Evolutionary conservation across 2,113 vertebrate genomes (phyloP), one percentile per base, ranked within the genome.

Genomic region (Eleginops maclovinus): DNA sequence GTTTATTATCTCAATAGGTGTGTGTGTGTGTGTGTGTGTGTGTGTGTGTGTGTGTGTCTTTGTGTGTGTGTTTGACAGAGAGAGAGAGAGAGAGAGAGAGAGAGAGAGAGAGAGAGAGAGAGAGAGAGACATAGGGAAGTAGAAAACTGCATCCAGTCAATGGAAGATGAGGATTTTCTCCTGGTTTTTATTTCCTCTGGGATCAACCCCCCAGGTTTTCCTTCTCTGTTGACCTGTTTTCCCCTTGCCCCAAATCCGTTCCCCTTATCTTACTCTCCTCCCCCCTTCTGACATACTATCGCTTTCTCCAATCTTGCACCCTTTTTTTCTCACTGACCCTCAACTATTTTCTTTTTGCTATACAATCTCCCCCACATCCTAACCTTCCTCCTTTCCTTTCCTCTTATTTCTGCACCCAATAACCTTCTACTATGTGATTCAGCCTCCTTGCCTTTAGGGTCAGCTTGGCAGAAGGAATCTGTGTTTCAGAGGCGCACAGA

Each of bases 1-100:
- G 63, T 73, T 87, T 83, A 81, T 83, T 82, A 87, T 84, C 65
- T 63, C 62, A 47, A 22, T 46, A 68, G 70, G 56, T 13, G 81
- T 66, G 36, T 51, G 24, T 63, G 64, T 54, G 61, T 6, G 10
- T 31, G 4, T 63, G 64, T 54, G 61, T 6, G 10, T 31, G 4
- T 63, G 64, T 54, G 61, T 6, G 10, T 31, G 4, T 63, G 64
- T 54, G 61, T 6, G 10, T 31, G 4, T n/a, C n/a, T n/a, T n/a
- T 13, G 81, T 66, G 36, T 51, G 24, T 63, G 64, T 54, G 61
- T 6, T 10, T 31, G 4, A 61, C 19, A 64, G 47, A 63, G 26
- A 54, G 9, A 51, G 8, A 47, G 28, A 68, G 47, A 58, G 46
- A 64, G 12, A 51, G 53, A 54, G 9, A 51, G 8, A 47, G 28